Percentiles rank a stretch among this genome's conserved stretches.
Evolutionary conservation across 2,888 invertebrate species (phyloP).

Genomic region (Thecophora atra): DNA sequence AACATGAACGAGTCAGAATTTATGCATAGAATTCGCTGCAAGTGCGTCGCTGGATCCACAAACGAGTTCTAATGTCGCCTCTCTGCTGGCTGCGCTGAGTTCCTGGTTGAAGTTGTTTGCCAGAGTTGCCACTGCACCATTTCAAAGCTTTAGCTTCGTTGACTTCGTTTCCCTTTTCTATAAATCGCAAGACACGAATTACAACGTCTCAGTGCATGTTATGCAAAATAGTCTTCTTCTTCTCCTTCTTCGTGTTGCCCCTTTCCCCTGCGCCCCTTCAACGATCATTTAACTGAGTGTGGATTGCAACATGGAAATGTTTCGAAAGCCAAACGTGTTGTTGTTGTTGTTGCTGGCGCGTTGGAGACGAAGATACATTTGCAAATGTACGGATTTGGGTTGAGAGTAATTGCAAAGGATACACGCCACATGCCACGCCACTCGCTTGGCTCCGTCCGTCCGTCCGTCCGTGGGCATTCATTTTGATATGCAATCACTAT

Average conservation of each 20-base stretch:
- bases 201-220: slow-evolving; percentile 25
- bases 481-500: slow-evolving; percentile 47
- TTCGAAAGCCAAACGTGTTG: background rate
- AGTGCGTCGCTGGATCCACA: slow-evolving; percentile 29
- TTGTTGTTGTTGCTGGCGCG: slow-evolving; percentile 8
- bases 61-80: slow-evolving; percentile 32
- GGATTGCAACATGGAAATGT: slow-evolving; percentile 18
- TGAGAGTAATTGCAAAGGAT: slow-evolving; percentile 60
- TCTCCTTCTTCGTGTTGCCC: background rate
- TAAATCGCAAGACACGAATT: background rate
- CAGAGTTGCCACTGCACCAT: background rate
- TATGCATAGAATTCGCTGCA: slow-evolving; percentile 32
- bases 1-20: slow-evolving; percentile 25
- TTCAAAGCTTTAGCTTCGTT: background rate
- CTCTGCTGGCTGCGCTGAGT: slow-evolving; percentile 15
- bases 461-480: slow-evolving; percentile 17
- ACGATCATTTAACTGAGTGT: background rate
- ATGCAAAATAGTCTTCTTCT: slow-evolving; percentile 31
- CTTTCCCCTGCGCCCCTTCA: background rate
- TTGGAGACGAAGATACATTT: slow-evolving; percentile 53
- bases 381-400: slow-evolving; percentile 60
- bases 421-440: slow-evolving; percentile 43
- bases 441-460: background rate
- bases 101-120: slow-evolving; percentile 8
- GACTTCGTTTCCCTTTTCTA: background rate